These are phyloP conservation scores for Delia radicum DNA, from an alignment of 1,140 invertebrate genomes.

Conservation along the genomic window DNA sequence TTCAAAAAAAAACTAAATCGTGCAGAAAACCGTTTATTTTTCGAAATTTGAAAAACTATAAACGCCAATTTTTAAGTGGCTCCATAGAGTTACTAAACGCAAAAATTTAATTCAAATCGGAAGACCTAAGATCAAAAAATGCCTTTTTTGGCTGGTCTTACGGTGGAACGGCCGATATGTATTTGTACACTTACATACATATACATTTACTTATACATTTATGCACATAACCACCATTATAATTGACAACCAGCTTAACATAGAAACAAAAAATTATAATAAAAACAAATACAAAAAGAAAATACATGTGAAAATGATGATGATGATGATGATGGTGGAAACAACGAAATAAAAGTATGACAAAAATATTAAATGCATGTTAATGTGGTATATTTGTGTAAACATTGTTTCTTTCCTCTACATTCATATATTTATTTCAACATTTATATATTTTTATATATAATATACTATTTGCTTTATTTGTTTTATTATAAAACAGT, in stretches of 20 bases:
- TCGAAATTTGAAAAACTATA: too few relatives aligned
- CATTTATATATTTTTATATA: not conserved
- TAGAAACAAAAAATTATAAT: constrained; percentile 1
- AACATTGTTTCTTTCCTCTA: not conserved
- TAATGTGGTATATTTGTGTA: not conserved
- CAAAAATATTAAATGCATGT: not conserved
- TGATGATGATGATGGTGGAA: not conserved
- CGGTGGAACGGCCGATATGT: too few relatives aligned
- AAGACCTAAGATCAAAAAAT: too few relatives aligned
- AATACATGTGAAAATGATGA: not conserved
- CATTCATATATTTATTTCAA: not conserved
- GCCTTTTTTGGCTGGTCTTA: too few relatives aligned
- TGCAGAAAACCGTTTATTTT: too few relatives aligned
- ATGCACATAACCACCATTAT: not conserved
- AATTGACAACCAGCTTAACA: not conserved
- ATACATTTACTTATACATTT: not conserved
- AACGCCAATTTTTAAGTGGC: too few relatives aligned
- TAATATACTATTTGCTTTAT: not conserved
- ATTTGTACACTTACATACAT: too few relatives aligned
- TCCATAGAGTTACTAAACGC: too few relatives aligned
- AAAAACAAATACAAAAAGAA: not conserved
- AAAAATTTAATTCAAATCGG: too few relatives aligned
- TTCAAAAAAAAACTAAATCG: too few relatives aligned
- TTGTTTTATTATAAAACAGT: not conserved
- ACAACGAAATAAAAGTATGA: not conserved